A percentile compares a stretch with the other conserved stretches of the same genome.
These are phyloP conservation scores for Pseudomyrmex sp. DNA, from an alignment of 1,140 invertebrate species.

Conservation along the genomic window DNA sequence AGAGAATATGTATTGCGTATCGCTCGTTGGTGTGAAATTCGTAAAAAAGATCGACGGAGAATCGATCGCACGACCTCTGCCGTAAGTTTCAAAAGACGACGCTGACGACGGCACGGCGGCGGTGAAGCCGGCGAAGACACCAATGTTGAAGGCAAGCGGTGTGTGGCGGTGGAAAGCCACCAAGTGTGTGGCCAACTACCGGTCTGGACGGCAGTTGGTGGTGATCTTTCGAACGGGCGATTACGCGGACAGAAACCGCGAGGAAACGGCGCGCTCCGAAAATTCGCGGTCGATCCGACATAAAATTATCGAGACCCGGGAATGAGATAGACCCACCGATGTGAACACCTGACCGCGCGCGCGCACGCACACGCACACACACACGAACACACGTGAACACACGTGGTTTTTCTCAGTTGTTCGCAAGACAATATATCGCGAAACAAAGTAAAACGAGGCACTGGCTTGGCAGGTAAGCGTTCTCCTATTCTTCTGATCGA, in stretches of 20 bases:
- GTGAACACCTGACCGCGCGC: no score
- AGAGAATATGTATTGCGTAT: no score
- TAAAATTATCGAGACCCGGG: neutral
- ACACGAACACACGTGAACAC: no score
- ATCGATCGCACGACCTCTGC: conserved; percentile 49
- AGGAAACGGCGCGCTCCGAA: conserved; percentile 12
- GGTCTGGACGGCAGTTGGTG: conserved; percentile 20
- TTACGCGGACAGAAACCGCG: neutral
- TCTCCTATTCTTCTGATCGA: conserved; percentile 10
- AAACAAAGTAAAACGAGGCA: no score
- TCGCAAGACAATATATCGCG: no score
- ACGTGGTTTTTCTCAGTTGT: no score
- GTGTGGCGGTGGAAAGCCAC: conserved; percentile 19
- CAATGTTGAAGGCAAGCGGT: neutral
- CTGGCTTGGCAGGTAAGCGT: conserved; percentile 18
- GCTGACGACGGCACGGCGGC: neutral
- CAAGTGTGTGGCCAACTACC: conserved; percentile 8
- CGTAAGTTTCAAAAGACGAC: conserved; percentile 18
- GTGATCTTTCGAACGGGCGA: conserved; percentile 30
- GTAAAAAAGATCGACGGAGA: neutral
- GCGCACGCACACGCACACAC: no score
- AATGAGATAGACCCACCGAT: conserved; percentile 9
- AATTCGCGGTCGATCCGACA: conserved; percentile 3
- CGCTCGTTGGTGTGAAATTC: neutral
- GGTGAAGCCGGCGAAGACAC: neutral